Evolutionary conservation across 2,113 vertebrate genomes (phyloP).

Genomic region (Sebastes fasciatus): DNA sequence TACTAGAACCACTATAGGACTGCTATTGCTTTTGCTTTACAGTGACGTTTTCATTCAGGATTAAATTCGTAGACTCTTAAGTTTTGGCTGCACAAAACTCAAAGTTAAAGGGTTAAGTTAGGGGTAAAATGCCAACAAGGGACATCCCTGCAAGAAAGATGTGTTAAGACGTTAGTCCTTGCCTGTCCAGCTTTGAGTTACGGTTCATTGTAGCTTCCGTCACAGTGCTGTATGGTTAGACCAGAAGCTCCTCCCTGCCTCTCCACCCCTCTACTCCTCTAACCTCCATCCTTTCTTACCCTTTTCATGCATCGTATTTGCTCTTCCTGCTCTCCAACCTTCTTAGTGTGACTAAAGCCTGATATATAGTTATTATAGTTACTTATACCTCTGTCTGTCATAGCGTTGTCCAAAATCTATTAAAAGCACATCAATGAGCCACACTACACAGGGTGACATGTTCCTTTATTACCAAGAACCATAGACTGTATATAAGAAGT

Average conservation of each 20-base stretch:
- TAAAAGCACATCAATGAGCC: background rate
- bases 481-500: no score
- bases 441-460: background rate
- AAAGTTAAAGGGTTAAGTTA: background rate
- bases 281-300: conserved; percentile 10
- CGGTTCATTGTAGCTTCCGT: conserved; percentile 32
- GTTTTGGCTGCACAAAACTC: background rate
- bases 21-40: background rate
- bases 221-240: conserved; percentile 25
- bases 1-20: background rate
- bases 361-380: no score
- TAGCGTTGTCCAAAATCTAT: background rate
- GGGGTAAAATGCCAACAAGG: conserved; percentile 1
- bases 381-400: no score
- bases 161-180: conserved; percentile 14
- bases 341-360: background rate
- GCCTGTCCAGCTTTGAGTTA: conserved; percentile 40
- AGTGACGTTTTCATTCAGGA: background rate
- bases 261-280: background rate
- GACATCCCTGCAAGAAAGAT: background rate
- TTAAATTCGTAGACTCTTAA: background rate
- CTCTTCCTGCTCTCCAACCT: background rate
- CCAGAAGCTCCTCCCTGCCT: background rate
- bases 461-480: background rate
- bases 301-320: background rate